Percentiles rank a stretch among this genome's conserved stretches.
phyloP scores from a whole-genome alignment of 2,797 vertebrate genomes.

The Sebastes minor region DNA sequence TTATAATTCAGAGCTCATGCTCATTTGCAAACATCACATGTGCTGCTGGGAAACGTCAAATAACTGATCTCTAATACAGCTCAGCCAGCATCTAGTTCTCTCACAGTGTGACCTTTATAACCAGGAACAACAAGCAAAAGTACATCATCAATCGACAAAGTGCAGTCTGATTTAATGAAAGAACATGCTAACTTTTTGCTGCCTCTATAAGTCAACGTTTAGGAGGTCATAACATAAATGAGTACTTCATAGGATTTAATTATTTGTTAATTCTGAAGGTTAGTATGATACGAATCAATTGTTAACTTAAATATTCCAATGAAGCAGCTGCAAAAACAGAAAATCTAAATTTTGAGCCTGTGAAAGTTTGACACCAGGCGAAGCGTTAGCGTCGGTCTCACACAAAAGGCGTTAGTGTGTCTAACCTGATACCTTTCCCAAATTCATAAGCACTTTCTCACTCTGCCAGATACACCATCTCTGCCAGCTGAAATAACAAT shows the following conservation, averaged over 20 bases:
- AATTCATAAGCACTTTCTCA: conserved; percentile 33
- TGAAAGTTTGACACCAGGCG: conserved; percentile 3
- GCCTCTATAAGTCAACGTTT: not conserved
- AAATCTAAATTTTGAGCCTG: not conserved
- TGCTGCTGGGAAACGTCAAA: not conserved
- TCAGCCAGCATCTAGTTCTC: not conserved
- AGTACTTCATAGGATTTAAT: not conserved
- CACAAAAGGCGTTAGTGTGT: conserved; percentile 29
- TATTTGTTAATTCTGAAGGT: not conserved
- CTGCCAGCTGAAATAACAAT: conserved; percentile 44
- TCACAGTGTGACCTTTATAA: not conserved
- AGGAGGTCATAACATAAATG: not conserved
- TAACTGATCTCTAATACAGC: not conserved
- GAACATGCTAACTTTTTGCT: not conserved
- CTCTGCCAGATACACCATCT: conserved; percentile 21
- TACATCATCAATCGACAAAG: not conserved
- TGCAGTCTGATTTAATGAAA: not conserved
- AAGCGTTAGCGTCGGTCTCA: conserved; percentile 8
- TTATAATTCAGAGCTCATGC: not conserved
- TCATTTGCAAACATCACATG: conserved; percentile 4
- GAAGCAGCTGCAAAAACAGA: not conserved
- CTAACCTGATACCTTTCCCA: conserved; percentile 33
- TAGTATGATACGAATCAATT: not conserved
- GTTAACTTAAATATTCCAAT: not conserved
- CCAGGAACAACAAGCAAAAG: not conserved